Evolutionary conservation across 2,113 vertebrate genomes (phyloP).

Genomic region (Xiphophorus couchianus): DNA sequence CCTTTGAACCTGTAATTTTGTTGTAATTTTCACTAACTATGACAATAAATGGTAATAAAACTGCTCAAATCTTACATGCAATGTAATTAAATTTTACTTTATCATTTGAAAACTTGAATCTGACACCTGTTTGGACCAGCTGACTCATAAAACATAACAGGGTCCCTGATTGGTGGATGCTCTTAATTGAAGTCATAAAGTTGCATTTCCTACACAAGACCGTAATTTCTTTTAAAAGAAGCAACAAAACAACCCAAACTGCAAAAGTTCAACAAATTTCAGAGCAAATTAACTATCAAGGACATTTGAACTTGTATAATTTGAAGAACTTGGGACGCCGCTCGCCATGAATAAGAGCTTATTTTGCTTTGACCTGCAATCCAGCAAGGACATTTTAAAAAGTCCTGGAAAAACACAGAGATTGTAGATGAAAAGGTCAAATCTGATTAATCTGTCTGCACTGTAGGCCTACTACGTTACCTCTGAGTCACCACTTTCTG

Average conservation of each 20-base stretch:
- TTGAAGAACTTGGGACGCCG: background rate
- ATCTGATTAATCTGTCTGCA: constrained; percentile 17
- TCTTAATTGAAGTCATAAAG: background rate
- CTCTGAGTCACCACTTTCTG: constrained; percentile 48
- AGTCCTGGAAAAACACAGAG: background rate
- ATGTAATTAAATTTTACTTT: background rate
- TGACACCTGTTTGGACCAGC: background rate
- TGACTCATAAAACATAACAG: background rate
- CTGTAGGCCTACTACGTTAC: constrained; percentile 31
- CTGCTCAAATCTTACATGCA: background rate
- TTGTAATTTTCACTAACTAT: background rate
- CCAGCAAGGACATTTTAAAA: background rate
- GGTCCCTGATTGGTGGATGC: no score
- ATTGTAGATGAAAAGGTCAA: background rate
- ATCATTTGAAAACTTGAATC: no score
- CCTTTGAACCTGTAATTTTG: background rate
- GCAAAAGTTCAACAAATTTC: background rate
- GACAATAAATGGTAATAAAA: background rate
- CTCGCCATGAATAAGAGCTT: background rate
- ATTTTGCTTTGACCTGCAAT: background rate
- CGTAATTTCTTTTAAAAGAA: background rate
- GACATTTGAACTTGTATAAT: background rate
- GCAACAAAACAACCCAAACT: background rate
- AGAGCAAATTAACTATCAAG: background rate
- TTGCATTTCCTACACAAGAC: background rate